Conservation (phyloP, 2,888 invertebrate genomes). For the Epiperipatus broadwayi region DNA sequence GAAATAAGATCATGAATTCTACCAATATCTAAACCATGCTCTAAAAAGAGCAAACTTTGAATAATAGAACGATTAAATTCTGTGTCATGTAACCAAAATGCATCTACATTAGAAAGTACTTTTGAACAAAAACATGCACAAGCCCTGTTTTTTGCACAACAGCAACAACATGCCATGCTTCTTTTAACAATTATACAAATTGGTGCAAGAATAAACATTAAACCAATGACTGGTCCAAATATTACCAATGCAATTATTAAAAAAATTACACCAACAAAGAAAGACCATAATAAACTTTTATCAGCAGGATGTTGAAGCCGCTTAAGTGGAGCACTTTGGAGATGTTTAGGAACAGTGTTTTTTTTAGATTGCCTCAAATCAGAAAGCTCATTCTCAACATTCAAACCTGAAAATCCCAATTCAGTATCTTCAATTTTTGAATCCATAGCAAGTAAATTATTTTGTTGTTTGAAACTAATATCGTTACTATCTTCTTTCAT, state of each 20-base stretch:
- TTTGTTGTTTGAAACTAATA: too few relatives aligned
- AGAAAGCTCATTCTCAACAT: too few relatives aligned
- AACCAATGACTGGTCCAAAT: constrained; percentile 30
- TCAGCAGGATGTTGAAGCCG: constrained; percentile 30
- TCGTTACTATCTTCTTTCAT: too few relatives aligned
- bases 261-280: constrained; percentile 22
- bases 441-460: too few relatives aligned
- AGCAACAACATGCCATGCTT: constrained; percentile 23
- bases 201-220: constrained; percentile 28
- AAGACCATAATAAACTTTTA: constrained; percentile 24
- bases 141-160: constrained; percentile 13
- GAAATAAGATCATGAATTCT: constrained; percentile 32
- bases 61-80: constrained; percentile 25
- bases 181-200: constrained; percentile 24
- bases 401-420: too few relatives aligned
- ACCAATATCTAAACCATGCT: constrained; percentile 30
- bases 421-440: too few relatives aligned
- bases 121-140: not conserved
- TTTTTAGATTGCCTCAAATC: too few relatives aligned
- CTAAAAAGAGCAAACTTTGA: constrained; percentile 34
- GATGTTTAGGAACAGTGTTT: too few relatives aligned
- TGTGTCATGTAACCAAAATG: constrained; percentile 30
- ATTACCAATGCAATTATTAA: constrained; percentile 27
- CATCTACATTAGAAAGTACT: constrained; percentile 31
- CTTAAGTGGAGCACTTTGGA: constrained; percentile 27